phyloP scores from a whole-genome alignment of 2,113 vertebrate genomes.

The Caranx melampygus region DNA sequence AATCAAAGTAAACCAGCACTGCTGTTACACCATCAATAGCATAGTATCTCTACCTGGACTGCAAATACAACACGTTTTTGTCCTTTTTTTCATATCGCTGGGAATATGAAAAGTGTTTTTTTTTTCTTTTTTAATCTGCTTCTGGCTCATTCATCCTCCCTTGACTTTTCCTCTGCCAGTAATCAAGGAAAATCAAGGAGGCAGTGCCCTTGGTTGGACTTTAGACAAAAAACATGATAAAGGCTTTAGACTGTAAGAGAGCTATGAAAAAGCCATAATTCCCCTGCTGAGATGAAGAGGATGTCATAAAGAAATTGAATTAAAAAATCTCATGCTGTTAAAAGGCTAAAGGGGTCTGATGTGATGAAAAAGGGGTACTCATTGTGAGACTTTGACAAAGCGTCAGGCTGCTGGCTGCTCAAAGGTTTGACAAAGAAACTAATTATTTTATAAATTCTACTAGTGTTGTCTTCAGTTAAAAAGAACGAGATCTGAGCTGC shows the following conservation, averaged over 20 bases:
- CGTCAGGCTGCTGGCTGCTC: not conserved
- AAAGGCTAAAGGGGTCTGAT: conserved; percentile 22
- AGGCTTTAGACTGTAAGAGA: conserved; percentile 54
- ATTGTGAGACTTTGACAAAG: conserved; percentile 31
- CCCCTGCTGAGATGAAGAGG: conserved; percentile 64
- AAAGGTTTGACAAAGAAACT: conserved; percentile 6
- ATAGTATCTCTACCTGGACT: not conserved
- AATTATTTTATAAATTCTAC: not conserved
- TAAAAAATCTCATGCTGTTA: conserved; percentile 23
- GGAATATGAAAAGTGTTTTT: not conserved
- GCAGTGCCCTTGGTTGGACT: conserved; percentile 62
- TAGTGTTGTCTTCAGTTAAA: not conserved
- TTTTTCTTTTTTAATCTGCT: conserved; percentile 31
- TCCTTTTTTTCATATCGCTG: conserved; percentile 14
- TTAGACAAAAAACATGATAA: conserved; percentile 60
- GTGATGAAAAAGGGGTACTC: conserved; percentile 26
- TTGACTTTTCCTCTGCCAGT: conserved; percentile 16
- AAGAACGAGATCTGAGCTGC: not conserved
- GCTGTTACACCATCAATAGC: conserved; percentile 21
- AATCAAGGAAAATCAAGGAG: conserved; percentile 60
- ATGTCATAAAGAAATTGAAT: conserved; percentile 59
- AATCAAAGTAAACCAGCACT: conserved; percentile 51
- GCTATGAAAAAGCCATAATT: conserved; percentile 58
- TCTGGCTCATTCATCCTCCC: conserved; percentile 33
- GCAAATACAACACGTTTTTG: conserved; percentile 16